Conservation (phyloP, 1,140 invertebrate species). For the Venturia canescens region DNA sequence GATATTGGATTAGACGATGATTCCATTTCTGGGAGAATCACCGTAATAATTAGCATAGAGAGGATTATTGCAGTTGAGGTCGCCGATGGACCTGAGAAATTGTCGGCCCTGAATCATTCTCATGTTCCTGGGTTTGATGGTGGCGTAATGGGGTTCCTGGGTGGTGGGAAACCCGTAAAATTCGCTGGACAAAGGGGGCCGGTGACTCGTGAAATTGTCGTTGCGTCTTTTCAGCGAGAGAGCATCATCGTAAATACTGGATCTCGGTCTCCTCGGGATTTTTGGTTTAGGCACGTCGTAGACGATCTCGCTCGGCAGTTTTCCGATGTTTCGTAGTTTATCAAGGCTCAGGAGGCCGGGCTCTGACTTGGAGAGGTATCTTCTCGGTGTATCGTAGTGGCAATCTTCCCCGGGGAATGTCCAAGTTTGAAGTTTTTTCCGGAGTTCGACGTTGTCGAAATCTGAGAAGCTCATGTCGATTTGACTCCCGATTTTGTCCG, state of each 20-base stretch:
- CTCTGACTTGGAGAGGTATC: constrained; percentile 53
- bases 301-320: neutral
- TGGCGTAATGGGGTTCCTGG: constrained; percentile 46
- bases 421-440: neutral
- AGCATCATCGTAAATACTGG: constrained; percentile 53
- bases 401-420: constrained; percentile 14
- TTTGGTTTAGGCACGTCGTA: constrained; percentile 54
- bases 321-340: neutral
- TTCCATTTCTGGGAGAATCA: neutral
- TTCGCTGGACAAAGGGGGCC: neutral
- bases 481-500: neutral
- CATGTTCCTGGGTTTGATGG: constrained; percentile 50
- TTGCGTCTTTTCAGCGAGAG: constrained; percentile 48
- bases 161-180: constrained; percentile 25
- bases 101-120: constrained; percentile 17
- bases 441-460: constrained; percentile 47
- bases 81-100: constrained; percentile 36
- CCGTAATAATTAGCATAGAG: constrained; percentile 3
- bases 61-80: neutral
- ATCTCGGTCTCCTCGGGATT: constrained; percentile 47
- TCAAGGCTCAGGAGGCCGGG: constrained; percentile 11
- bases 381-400: constrained; percentile 56
- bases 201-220: neutral
- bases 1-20: neutral
- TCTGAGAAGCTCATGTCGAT: constrained; percentile 45